phyloP scores from a whole-genome alignment of 2,888 invertebrate species.

The Eilema depressum region DNA sequence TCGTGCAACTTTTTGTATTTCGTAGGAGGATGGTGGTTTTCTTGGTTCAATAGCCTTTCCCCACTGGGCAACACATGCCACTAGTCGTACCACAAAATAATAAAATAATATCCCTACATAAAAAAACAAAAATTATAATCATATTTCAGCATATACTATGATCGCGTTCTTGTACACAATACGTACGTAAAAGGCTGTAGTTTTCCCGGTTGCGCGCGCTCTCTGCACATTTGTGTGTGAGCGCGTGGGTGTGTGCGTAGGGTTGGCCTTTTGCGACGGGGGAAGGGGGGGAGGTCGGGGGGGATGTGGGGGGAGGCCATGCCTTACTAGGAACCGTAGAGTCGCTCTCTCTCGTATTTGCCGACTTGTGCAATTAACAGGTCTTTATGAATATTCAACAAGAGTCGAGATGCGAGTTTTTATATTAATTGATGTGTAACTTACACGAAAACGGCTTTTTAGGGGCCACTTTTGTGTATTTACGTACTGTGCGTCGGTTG shows the following conservation, averaged over 20 bases:
- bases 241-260: slow-evolving; percentile 58
- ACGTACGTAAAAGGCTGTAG: slow-evolving; percentile 84
- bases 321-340: slow-evolving; percentile 74
- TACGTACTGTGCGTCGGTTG: slow-evolving; percentile 38
- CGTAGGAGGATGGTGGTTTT: too few species aligned
- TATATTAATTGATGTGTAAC: slow-evolving; percentile 82
- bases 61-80: neutral
- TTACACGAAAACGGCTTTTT: slow-evolving; percentile 65
- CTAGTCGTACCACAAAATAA: neutral
- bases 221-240: slow-evolving; percentile 61
- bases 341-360: slow-evolving; percentile 83
- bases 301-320: slow-evolving; percentile 55
- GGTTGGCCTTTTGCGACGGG: slow-evolving; percentile 77
- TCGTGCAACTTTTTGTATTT: too few species aligned
- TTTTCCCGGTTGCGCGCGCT: slow-evolving; percentile 86
- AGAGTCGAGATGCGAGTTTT: slow-evolving; percentile 75
- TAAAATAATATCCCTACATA: slow-evolving; percentile 12
- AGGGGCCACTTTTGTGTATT: slow-evolving; percentile 50
- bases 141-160: slow-evolving; percentile 60
- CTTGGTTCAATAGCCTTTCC: too few species aligned
- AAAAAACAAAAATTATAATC: slow-evolving; percentile 24
- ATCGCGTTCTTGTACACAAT: slow-evolving; percentile 82
- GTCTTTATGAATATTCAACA: slow-evolving; percentile 86
- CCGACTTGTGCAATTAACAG: slow-evolving; percentile 86
- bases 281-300: slow-evolving; percentile 56